Evolutionary conservation across 2,888 invertebrate species (phyloP), one percentile per base, ranked within the genome.

Genomic region (Drosophila antonietae): DNA sequence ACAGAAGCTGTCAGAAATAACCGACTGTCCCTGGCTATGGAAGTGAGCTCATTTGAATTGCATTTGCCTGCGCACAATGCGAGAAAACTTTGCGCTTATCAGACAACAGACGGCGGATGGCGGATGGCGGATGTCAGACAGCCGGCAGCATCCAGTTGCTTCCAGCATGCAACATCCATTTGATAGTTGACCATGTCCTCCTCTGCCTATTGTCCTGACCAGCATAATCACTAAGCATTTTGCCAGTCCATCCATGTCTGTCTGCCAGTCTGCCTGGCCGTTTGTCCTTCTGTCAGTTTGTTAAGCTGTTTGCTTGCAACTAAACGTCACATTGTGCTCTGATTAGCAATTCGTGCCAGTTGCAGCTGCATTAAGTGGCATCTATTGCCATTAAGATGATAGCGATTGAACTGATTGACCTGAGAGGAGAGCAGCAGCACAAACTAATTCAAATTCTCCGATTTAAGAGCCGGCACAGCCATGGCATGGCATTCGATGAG

Each of bases 11-110:
- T 23, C 52, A 39, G 44, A 33, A 14, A 47, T 43, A 46, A 35
- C 23, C 20, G 52, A 14, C 58, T 49, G 63, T 39, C 44, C 15
- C 20, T 43, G 39, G 52, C 56, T 31, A 51, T 59, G 43, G 55
- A 67, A 74, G 63, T 78, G 80, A 77, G 68, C 83, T 77, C 67
- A 83, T 82, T 84, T 72, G 68, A 84, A 79, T 83, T 70, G 85
- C 78, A 78, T 69, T 73, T 80, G 60, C 68, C 62, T 47, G 12
- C 59, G 59, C 55, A 71, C 63, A 85, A 65, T 71, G 80, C 57
- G 58, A 70, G 58, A 70, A 70, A 86, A 81, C 63, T 75, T 73
- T 70, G 66, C 69, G 75, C 61, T 86, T 86, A 86, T 86, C 88
- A 20, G 49, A 18, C 28, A 39, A 28, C 58, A 77, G 77, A 46